Percentiles rank a stretch among this genome's conserved stretches.
These are phyloP conservation scores for Drosophila rellima DNA, from an alignment of 2,888 invertebrate genomes.

Conservation along the genomic window DNA sequence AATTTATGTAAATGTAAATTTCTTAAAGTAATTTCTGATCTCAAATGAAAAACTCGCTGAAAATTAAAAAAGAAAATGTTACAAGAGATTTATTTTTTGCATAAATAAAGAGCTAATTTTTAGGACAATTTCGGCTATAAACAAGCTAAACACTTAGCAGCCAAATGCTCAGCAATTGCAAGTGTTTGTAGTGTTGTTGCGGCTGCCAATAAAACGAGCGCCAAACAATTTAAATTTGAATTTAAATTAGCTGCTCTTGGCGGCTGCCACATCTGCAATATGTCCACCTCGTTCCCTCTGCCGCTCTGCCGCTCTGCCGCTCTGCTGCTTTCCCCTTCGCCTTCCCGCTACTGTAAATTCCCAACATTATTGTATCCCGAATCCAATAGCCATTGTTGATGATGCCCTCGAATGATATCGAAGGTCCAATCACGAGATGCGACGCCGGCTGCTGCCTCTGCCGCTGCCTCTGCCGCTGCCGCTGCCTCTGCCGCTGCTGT, in stretches of 20 bases:
- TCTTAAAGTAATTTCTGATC: no score
- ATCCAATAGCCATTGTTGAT: slow-evolving; percentile 56
- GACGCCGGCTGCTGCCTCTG: slow-evolving; percentile 21
- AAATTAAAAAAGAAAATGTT: no score
- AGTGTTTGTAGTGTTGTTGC: slow-evolving; percentile 14
- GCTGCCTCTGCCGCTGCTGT: slow-evolving; percentile 5
- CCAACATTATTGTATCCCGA: neutral
- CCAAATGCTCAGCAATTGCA: slow-evolving; percentile 26
- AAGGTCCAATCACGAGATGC: slow-evolving; percentile 65
- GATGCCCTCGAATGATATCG: slow-evolving; percentile 72
- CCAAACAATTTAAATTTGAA: slow-evolving; percentile 78
- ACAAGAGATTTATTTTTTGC: no score
- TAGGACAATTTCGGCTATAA: neutral
- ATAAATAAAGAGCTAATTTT: neutral
- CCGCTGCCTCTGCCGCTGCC: slow-evolving; percentile 22
- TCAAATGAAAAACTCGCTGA: no score
- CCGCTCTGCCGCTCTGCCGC: neutral
- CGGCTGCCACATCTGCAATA: slow-evolving; percentile 58
- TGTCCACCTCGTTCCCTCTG: slow-evolving; percentile 8
- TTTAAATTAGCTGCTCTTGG: slow-evolving; percentile 74
- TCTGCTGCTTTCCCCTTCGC: no score
- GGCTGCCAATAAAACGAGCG: slow-evolving; percentile 66
- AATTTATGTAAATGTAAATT: no score
- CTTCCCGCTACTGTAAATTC: neutral
- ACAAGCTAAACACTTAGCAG: slow-evolving; percentile 4